Evolutionary conservation across 2,113 vertebrate species (phyloP).

Genomic region (Pavo muticus): DNA sequence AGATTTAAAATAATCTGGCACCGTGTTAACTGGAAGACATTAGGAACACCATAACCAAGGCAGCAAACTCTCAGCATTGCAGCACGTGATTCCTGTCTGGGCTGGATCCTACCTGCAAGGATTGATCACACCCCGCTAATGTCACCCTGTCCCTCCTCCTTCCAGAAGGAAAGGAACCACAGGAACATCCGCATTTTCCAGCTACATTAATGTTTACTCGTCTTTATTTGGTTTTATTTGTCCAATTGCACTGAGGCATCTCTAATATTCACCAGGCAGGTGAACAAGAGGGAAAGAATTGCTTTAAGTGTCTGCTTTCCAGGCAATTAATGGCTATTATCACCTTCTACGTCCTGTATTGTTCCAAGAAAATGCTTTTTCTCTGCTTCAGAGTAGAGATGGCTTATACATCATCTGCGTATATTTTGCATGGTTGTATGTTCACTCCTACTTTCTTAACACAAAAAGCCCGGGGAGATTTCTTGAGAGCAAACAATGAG

Average conservation of each 20-base stretch:
- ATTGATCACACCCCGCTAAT: accelerated
- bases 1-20: background rate
- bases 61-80: background rate
- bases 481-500: background rate
- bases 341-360: background rate
- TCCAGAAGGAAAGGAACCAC: background rate
- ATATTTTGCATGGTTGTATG: background rate
- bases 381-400: background rate
- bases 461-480: background rate
- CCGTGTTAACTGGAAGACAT: background rate
- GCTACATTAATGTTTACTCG: background rate
- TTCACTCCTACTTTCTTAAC: background rate
- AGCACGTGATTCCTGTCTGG: background rate
- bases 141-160: background rate
- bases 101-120: background rate
- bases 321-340: background rate
- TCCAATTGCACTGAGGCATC: background rate
- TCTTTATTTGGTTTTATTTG: background rate
- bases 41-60: background rate
- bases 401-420: background rate
- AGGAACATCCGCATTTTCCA: background rate
- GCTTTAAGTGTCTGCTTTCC: background rate
- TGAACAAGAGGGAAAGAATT: background rate
- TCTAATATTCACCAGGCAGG: background rate
- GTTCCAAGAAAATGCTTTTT: background rate